phyloP scores from a whole-genome alignment of 1,140 invertebrate genomes.

The Papilio polyxenes region DNA sequence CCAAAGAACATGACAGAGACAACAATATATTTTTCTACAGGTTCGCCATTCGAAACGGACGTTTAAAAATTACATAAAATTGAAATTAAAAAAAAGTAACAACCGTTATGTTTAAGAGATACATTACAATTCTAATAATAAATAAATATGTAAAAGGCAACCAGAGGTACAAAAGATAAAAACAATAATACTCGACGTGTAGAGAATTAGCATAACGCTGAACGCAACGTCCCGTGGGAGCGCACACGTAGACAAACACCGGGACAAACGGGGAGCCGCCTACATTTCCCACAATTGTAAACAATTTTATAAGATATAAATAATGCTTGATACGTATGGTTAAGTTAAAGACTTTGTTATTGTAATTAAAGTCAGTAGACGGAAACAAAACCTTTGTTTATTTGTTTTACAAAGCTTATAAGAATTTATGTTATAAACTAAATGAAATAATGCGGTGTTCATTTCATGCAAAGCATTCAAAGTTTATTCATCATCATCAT shows the following conservation, averaged over 20 bases:
- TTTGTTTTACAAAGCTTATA: neutral
- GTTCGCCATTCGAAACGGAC: too few species aligned
- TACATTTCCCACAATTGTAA: slow-evolving; percentile 42
- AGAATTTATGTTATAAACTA: too few species aligned
- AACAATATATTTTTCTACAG: too few species aligned
- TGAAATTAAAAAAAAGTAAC: neutral
- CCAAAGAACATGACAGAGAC: too few species aligned
- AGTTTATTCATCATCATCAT: too few species aligned
- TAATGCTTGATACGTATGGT: neutral
- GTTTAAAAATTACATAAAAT: neutral
- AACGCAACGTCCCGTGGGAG: slow-evolving; percentile 63
- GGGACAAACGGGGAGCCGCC: slow-evolving; percentile 52
- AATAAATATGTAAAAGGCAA: slow-evolving; percentile 46
- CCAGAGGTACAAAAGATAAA: slow-evolving; percentile 59
- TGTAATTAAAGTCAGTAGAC: neutral
- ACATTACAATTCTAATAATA: slow-evolving; percentile 22
- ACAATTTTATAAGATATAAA: slow-evolving; percentile 52
- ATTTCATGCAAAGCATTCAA: neutral
- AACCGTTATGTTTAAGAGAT: neutral
- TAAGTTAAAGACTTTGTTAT: slow-evolving; percentile 7
- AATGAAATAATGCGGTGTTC: too few species aligned
- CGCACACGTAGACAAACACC: slow-evolving; percentile 68
- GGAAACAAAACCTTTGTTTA: neutral
- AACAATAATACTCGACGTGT: slow-evolving; percentile 66
- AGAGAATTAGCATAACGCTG: slow-evolving; percentile 73